Evolutionary conservation across 2,797 vertebrate species (phyloP).

Genomic region (Oryzias sinensis): DNA sequence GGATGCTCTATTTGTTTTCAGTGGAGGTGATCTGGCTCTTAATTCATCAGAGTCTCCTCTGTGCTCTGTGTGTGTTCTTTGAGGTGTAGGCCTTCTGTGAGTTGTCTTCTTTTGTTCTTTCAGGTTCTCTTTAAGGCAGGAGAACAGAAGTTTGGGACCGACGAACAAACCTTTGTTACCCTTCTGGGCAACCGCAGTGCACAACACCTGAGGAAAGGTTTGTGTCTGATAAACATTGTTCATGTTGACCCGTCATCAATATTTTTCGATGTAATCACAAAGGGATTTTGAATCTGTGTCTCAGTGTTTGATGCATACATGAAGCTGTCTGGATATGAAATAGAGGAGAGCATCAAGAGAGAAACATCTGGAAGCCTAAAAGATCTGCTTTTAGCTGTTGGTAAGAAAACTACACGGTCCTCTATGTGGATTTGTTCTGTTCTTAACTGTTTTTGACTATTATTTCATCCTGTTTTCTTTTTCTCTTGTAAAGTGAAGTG

Average conservation of each 20-base stretch:
- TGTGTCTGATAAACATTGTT: constrained; percentile 27
- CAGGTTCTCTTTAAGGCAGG: constrained; percentile 91
- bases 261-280: neutral
- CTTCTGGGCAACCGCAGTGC: constrained; percentile 90
- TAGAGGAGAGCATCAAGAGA: constrained; percentile 91
- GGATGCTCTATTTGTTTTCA: too few species aligned
- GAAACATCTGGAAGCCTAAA: constrained; percentile 88
- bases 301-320: constrained; percentile 94
- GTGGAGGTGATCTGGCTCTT: too few species aligned
- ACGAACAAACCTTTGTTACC: constrained; percentile 95
- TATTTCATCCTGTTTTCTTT: neutral
- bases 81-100: too few species aligned
- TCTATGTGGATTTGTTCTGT: neutral
- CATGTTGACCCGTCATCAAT: neutral
- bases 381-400: constrained; percentile 88
- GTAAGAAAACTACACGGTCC: constrained; percentile 66
- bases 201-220: constrained; percentile 88
- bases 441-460: neutral
- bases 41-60: too few species aligned
- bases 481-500: constrained; percentile 83
- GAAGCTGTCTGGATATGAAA: constrained; percentile 90
- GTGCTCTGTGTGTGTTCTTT: too few species aligned
- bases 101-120: constrained; percentile 6
- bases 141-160: constrained; percentile 92
- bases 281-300: constrained; percentile 26